Percentiles rank a stretch among this genome's conserved stretches.
These are phyloP conservation scores for Coelopa frigida DNA, from an alignment of 1,140 invertebrate genomes.

Conservation along the genomic window DNA sequence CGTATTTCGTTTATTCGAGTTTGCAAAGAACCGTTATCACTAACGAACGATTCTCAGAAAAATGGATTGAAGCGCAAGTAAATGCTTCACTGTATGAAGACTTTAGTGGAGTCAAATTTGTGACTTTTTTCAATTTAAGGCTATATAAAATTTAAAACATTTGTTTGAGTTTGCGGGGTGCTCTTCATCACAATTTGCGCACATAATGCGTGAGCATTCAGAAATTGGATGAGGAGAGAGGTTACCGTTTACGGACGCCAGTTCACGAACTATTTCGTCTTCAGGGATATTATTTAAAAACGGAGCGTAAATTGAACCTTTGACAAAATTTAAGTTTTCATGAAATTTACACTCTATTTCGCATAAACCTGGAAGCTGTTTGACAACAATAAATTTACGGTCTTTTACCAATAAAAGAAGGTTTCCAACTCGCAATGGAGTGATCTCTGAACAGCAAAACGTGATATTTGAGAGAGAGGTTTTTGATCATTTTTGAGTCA, in stretches of 20 bases:
- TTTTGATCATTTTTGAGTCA: not conserved
- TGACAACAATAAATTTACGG: constrained; percentile 4
- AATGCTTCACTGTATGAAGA: no score
- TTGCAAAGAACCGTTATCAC: no score
- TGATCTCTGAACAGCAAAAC: no score
- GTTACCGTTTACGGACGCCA: not conserved
- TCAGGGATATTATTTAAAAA: constrained; percentile 9
- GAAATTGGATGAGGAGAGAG: not conserved
- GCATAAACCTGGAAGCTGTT: not conserved
- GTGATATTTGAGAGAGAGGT: not conserved
- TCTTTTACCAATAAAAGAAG: not conserved
- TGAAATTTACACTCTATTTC: constrained; percentile 2
- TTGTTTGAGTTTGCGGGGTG: constrained; percentile 2
- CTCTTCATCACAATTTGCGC: constrained; percentile 2
- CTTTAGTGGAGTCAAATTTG: no score
- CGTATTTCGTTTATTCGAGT: no score
- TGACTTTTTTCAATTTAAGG: no score
- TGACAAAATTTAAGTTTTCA: not conserved
- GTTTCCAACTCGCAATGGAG: no score
- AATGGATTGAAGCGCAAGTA: no score
- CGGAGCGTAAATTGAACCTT: constrained; percentile 5
- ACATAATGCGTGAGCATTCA: not conserved
- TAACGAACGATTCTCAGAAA: no score
- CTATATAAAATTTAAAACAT: no score
- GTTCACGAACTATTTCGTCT: constrained; percentile 4